These are phyloP conservation scores for Linepithema humile DNA, from an alignment of 1,140 invertebrate genomes.

Conservation along the genomic window DNA sequence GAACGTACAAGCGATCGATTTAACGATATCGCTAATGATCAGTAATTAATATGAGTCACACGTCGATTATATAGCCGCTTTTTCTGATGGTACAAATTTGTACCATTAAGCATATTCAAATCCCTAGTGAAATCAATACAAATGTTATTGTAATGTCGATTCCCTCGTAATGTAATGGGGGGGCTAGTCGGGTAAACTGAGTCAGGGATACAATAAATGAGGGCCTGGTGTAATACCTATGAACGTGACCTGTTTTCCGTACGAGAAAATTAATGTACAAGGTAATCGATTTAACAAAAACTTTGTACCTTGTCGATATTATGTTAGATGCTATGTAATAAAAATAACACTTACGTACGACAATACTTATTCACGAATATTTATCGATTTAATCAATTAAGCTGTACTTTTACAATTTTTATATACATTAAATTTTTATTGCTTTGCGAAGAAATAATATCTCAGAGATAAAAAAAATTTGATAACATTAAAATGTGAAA, in stretches of 20 bases:
- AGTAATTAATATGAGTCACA: neutral
- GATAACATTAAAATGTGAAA: neutral
- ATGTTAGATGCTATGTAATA: neutral
- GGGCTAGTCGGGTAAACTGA: slow-evolving; percentile 8
- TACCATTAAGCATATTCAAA: slow-evolving; percentile 16
- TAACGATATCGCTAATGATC: slow-evolving; percentile 4
- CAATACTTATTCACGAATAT: neutral
- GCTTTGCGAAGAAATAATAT: neutral
- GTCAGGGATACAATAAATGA: slow-evolving; percentile 47
- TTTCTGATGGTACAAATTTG: neutral
- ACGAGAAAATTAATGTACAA: neutral
- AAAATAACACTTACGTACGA: neutral
- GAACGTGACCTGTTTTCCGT: slow-evolving; percentile 29
- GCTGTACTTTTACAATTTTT: too few relatives aligned
- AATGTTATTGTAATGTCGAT: neutral
- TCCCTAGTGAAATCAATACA: neutral
- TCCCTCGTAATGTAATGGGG: neutral
- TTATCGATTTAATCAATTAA: neutral
- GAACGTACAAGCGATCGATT: neutral
- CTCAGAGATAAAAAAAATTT: neutral
- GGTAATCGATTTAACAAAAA: neutral
- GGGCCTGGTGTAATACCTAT: slow-evolving; percentile 6
- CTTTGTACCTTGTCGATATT: neutral
- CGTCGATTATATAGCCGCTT: neutral
- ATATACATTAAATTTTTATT: neutral